Percentiles rank a stretch among this genome's conserved stretches.
Conservation (phyloP, 1,140 invertebrate genomes). For the Lysiphlebus fabarum region DNA sequence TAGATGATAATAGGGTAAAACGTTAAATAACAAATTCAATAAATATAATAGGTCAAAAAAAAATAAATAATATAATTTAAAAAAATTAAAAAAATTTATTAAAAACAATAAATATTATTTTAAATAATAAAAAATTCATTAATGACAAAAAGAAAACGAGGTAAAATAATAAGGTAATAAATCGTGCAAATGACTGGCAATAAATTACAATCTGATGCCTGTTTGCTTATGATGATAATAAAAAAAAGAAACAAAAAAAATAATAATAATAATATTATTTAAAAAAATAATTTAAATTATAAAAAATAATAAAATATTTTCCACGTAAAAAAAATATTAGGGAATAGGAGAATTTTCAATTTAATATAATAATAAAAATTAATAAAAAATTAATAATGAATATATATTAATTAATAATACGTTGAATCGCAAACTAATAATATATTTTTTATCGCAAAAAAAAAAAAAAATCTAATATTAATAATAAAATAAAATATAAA, state of each 20-base stretch:
- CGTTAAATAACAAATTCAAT: constrained; percentile 15
- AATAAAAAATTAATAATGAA: not conserved
- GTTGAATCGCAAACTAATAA: constrained; percentile 25
- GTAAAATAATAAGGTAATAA: not conserved
- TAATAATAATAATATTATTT: constrained; percentile 3
- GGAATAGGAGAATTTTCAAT: constrained; percentile 26
- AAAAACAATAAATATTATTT: no score
- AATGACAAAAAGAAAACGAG: no score
- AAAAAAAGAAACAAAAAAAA: constrained; percentile 6
- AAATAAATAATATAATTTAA: constrained; percentile 7
- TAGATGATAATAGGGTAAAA: constrained; percentile 12
- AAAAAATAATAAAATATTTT: constrained; percentile 23
- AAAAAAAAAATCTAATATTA: constrained; percentile 18
- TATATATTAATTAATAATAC: constrained; percentile 23
- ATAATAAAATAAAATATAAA: constrained; percentile 11
- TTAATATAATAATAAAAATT: constrained; percentile 21
- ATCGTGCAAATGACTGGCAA: constrained; percentile 7
- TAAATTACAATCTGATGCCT: not conserved
- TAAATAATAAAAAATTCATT: no score
- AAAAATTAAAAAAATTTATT: constrained; percentile 6
- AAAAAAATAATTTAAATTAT: constrained; percentile 14
- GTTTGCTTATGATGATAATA: constrained; percentile 22
- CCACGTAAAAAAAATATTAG: constrained; percentile 20
- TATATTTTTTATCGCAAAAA: constrained; percentile 30
- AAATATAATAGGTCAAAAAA: constrained; percentile 14